Evolutionary conservation across 2,888 invertebrate species (phyloP).

Genomic region (Habrosyne pyritoides): DNA sequence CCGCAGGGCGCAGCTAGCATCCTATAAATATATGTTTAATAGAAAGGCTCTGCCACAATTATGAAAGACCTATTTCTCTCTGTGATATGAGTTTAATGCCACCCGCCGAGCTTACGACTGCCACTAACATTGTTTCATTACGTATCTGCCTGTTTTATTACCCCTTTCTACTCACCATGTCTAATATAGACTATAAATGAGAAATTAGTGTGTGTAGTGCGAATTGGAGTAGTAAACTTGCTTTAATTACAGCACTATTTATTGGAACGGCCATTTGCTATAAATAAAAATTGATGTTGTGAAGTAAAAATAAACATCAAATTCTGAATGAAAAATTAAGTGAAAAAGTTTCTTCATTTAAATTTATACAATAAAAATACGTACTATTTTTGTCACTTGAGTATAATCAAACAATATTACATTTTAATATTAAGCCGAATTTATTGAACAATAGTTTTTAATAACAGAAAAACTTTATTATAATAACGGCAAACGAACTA

Average conservation of each 20-base stretch:
- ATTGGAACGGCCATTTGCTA: too few relatives aligned
- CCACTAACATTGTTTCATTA: constrained; percentile 29
- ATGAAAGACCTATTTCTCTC: neutral
- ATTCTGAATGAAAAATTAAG: too few relatives aligned
- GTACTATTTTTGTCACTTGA: neutral
- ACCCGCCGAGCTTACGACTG: constrained; percentile 25
- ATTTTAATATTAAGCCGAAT: too few relatives aligned
- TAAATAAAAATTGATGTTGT: too few relatives aligned
- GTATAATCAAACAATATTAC: too few relatives aligned
- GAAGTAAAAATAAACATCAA: too few relatives aligned
- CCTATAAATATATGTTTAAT: too few relatives aligned
- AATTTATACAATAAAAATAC: neutral
- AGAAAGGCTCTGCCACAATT: neutral
- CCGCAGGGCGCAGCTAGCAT: too few relatives aligned
- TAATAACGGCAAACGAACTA: neutral
- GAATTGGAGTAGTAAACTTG: constrained; percentile 10
- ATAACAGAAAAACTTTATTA: neutral
- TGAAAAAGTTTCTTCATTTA: too few relatives aligned
- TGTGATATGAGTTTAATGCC: constrained; percentile 9
- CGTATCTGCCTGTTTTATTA: constrained; percentile 16
- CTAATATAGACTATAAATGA: constrained; percentile 3
- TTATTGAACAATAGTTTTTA: neutral
- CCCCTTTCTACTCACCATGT: neutral
- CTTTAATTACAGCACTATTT: too few relatives aligned
- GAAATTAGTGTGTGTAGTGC: constrained; percentile 7